Percentiles rank a stretch among this genome's conserved stretches.
Evolutionary conservation across 1,140 invertebrate genomes (phyloP).

Genomic region (Lamellibrachia luymesi): DNA sequence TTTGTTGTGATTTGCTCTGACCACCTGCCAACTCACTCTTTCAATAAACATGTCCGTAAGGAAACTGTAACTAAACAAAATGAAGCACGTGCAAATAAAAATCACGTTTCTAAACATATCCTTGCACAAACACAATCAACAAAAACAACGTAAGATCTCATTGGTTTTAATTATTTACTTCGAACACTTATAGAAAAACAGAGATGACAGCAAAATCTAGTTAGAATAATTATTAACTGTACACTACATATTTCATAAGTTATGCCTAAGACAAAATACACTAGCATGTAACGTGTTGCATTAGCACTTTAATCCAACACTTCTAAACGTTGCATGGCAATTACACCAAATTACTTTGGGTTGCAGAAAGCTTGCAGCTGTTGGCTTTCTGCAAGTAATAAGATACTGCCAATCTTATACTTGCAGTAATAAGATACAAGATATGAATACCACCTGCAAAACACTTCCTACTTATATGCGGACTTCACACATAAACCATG

Average conservation of each 20-base stretch:
- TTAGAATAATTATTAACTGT: constrained; percentile 2
- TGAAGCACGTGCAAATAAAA: background rate
- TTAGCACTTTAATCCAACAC: background rate
- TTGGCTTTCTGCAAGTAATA: background rate
- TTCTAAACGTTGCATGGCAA: background rate
- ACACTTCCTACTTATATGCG: background rate
- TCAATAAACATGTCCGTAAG: background rate
- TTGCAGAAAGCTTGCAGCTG: background rate
- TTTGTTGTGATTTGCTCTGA: too few relatives aligned
- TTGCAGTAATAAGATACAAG: background rate
- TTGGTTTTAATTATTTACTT: constrained; percentile 2
- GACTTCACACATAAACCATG: background rate
- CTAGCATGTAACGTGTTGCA: background rate
- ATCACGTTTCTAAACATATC: background rate
- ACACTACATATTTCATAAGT: constrained; percentile 1
- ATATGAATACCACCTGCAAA: background rate
- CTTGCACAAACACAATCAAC: background rate
- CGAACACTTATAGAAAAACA: background rate
- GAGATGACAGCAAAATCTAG: background rate
- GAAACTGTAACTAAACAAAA: background rate
- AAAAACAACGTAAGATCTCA: background rate
- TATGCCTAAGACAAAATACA: background rate
- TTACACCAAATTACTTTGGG: background rate
- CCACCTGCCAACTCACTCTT: background rate
- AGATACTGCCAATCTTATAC: too few relatives aligned